These are phyloP conservation scores for Arenicola marina DNA, from an alignment of 2,888 invertebrate genomes.

Conservation along the genomic window DNA sequence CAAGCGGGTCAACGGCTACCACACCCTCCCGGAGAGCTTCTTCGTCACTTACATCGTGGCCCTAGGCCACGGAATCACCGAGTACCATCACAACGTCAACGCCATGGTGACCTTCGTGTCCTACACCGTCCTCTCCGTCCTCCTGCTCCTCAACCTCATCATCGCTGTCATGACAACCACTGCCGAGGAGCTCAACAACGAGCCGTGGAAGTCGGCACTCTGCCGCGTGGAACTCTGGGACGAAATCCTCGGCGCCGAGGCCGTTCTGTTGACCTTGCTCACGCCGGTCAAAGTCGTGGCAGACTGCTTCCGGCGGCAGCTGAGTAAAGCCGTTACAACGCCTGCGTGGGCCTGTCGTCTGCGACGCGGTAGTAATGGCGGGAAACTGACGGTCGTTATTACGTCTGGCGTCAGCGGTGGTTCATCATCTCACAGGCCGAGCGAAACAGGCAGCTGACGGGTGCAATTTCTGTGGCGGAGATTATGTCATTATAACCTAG, in stretches of 20 bases:
- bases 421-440: too few relatives aligned
- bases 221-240: not conserved
- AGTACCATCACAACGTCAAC: not conserved
- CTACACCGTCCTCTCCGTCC: not conserved
- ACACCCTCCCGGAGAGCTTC: not conserved
- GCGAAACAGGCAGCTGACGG: too few relatives aligned
- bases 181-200: not conserved
- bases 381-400: too few relatives aligned
- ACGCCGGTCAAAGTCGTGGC: too few relatives aligned
- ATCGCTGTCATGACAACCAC: slow-evolving; percentile 10
- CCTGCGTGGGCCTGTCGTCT: too few relatives aligned
- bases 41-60: not conserved
- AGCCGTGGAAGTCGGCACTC: slow-evolving; percentile 1
- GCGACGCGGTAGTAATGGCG: too few relatives aligned
- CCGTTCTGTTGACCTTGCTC: not conserved
- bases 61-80: not conserved
- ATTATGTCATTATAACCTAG: too few relatives aligned
- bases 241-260: not conserved
- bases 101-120: not conserved
- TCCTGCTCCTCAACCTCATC: slow-evolving; percentile 11
- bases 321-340: too few relatives aligned
- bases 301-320: too few relatives aligned
- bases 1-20: not conserved
- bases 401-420: too few relatives aligned
- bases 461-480: too few relatives aligned